Evolutionary conservation across 2,797 vertebrate species (phyloP), one percentile per base, ranked within the genome.

Genomic region (Neostethus bicornis): DNA sequence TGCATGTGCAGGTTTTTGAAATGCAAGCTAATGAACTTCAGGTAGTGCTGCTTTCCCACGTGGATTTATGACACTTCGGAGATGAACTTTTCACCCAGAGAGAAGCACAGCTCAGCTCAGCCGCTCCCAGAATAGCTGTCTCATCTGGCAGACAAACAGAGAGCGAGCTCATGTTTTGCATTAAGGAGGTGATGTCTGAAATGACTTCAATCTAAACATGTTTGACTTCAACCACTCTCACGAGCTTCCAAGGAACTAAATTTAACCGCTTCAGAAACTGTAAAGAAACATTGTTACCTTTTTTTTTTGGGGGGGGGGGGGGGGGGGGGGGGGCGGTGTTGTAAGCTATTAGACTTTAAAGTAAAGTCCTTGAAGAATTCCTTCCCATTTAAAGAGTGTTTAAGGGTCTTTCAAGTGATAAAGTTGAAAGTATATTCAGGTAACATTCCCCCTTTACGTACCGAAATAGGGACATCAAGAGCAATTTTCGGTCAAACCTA

Each of bases 21-120:
- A 7, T 10, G 19, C 39, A 3, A 17, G 43, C 16, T 43, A 25
- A 68, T 54, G 51, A 48, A 65, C 29, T 50, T 58, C 47, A 74
- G 64, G 48, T 70, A 65, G 55, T 4, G 31, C 42, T 25, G 55
- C 65, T 48, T 53, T 63, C 53, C 48, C 69, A 65, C 21, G 16
- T 57, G 35, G 60, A 59, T 73, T 60, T 72, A 58, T 57, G 57
- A 54, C 69, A 61, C 70, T 70, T 70, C 73, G 51, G 37, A 73
- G 32, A 65, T 83, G 74, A 81, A 82, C 83, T 84, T 83, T 81
- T 84, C 75, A 79, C 81, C 80, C 62, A 21, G 41, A 66, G 75
- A 63, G 52, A 43, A 61, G 64, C 26, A 24, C 45, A 61, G 56
- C 16, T 46, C 47, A 51, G 66, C 72, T 70, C 59, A 55, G 76